These are phyloP conservation scores for Nomada ferruginata DNA, from an alignment of 2,888 invertebrate genomes.

Conservation along the genomic window DNA sequence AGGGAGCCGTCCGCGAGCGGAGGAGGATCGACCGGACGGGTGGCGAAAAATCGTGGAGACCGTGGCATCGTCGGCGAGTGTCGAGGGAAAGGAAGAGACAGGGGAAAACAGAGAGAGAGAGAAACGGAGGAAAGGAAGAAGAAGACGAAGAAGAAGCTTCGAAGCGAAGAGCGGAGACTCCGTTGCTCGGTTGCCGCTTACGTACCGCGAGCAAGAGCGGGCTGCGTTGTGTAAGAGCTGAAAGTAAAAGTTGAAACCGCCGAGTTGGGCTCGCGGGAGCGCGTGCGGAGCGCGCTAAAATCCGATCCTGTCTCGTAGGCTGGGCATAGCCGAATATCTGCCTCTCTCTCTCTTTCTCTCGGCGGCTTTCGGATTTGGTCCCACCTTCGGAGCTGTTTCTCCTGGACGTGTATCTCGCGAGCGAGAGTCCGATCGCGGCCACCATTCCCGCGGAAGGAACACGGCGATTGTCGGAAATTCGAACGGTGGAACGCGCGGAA, in stretches of 20 bases:
- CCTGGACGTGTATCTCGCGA: constrained; percentile 41
- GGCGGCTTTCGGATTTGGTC: constrained; percentile 35
- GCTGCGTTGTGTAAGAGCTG: constrained; percentile 84
- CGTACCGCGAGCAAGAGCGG: constrained; percentile 69
- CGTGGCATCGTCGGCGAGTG: background rate
- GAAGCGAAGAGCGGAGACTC: constrained; percentile 45
- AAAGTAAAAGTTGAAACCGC: constrained; percentile 84
- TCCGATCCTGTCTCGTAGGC: constrained; percentile 77
- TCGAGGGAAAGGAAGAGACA: background rate
- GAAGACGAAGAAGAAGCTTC: constrained; percentile 52
- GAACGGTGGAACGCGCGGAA: constrained; percentile 9
- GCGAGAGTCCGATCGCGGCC: constrained; percentile 17
- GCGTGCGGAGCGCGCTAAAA: constrained; percentile 83
- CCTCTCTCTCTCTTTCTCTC: constrained; percentile 26
- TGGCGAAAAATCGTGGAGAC: background rate
- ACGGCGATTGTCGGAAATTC: constrained; percentile 28
- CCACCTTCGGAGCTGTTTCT: constrained; percentile 38
- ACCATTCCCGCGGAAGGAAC: constrained; percentile 45
- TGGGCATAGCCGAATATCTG: constrained; percentile 76
- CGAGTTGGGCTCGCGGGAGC: constrained; percentile 78
- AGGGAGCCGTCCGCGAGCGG: background rate
- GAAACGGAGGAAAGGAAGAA: background rate
- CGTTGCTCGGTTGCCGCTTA: constrained; percentile 63
- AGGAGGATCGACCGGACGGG: background rate
- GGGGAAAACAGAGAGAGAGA: too few relatives aligned